Conservation (phyloP, 2,888 invertebrate genomes). For the Torymus texanus region DNA sequence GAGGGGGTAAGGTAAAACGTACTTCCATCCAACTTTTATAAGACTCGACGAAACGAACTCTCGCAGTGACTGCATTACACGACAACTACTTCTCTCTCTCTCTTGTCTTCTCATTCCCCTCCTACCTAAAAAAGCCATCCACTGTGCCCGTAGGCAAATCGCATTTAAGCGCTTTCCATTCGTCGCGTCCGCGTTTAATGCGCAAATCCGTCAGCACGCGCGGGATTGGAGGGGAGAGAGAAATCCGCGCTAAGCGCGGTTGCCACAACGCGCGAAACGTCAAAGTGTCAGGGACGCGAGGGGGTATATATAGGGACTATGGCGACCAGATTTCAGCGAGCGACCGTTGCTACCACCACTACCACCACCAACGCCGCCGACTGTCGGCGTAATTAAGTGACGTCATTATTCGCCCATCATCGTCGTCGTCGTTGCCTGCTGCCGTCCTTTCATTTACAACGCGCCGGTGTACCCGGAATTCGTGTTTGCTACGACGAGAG, state of each 20-base stretch:
- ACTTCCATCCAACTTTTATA: no score
- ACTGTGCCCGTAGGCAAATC: no score
- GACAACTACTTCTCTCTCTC: no score
- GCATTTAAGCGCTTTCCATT: no score
- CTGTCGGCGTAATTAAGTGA: constrained; percentile 41
- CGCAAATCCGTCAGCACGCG: constrained; percentile 23
- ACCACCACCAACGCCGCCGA: background rate
- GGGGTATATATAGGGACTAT: background rate
- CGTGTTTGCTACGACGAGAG: no score
- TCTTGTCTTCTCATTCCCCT: no score
- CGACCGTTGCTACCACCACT: background rate
- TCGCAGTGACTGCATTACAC: no score
- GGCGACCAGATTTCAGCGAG: constrained; percentile 43
- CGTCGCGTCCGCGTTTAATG: background rate
- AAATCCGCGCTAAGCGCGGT: constrained; percentile 22
- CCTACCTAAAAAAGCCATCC: no score
- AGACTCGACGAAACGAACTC: no score
- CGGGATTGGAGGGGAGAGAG: background rate
- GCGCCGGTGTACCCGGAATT: no score
- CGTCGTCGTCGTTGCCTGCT: background rate
- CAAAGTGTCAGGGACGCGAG: constrained; percentile 44
- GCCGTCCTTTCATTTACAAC: background rate
- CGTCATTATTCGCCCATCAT: constrained; percentile 50
- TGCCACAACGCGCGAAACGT: constrained; percentile 36
- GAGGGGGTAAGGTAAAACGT: no score